These are phyloP conservation scores for Neoascia interrupta DNA, from an alignment of 2,888 invertebrate species.

Conservation along the genomic window DNA sequence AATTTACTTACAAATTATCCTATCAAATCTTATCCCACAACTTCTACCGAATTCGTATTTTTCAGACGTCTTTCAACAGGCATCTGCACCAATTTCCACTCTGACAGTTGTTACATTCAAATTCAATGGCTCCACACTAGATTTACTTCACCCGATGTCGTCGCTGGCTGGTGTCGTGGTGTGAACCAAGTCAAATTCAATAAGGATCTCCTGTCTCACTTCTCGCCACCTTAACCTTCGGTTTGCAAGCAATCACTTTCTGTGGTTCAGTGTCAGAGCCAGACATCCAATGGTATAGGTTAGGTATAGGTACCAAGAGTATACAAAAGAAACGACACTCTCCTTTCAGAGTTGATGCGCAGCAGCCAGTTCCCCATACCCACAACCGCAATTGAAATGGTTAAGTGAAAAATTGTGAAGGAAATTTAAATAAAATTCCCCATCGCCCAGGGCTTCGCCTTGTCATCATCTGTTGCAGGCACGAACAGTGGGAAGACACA, in stretches of 20 bases:
- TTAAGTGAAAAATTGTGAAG: conserved; percentile 41
- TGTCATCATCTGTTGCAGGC: not conserved
- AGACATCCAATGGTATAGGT: conserved; percentile 39
- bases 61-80: no score
- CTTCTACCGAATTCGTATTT: no score
- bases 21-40: no score
- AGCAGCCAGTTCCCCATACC: no score
- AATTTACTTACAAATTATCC: no score
- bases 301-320: conserved; percentile 2
- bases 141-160: no score
- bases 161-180: not conserved
- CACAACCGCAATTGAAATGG: not conserved
- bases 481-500: not conserved
- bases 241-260: not conserved
- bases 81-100: no score
- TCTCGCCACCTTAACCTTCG: conserved; percentile 25
- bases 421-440: conserved; percentile 50
- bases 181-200: conserved; percentile 52
- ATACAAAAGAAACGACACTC: no score
- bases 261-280: conserved; percentile 32
- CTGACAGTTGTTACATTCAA: no score
- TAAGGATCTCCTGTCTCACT: conserved; percentile 21
- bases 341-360: no score
- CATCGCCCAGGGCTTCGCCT: conserved; percentile 18
- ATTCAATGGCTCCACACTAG: no score